Base-by-base conservation (phyloP, 2,797 vertebrate genomes). In the Siniperca obscura region DNA sequence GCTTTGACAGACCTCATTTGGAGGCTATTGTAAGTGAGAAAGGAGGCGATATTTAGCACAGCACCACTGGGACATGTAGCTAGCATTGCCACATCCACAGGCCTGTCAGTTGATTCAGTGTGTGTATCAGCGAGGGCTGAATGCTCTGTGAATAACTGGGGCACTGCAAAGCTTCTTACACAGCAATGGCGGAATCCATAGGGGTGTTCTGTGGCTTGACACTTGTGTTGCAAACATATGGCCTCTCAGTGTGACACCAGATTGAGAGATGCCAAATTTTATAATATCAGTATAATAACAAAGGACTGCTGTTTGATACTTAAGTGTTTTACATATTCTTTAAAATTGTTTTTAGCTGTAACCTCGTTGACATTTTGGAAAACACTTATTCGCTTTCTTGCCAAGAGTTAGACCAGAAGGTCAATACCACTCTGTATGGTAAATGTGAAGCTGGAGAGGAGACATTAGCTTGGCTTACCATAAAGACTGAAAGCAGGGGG, bases 1-100 rank as follows among this genome's bases (percentile, higher is more conserved):
- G 82, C 86, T 89, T 71, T 73, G 85, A 87, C 69, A 70, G 90
- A 56, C 75, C 85, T 71, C 68, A 62, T 90, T 91, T 89, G 83
- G 85, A 66, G 71, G 74, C 80, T 61, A 64, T 72, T 82, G 88
- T 85, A 70, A 86, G 81, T 69, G 85, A 89, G 70, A 72, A 67
- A 42, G n/a, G 30, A 30, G 71, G 48, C 0, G 48, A 85, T 86
- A 93, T 94, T 93, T 87, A 93, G 93, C 90, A 91, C 92, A 94
- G 90, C 1, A 76, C 93, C 91, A 25, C 81, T 83, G 92, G 94
- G 92, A 94, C 84, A 22, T 64, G 84, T 67, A 17, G 79, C 76
- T 61, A 72, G 81, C 90, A 40, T 82, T 89, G 83, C 73, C 81
- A 59, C 84, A 78, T 87, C 73, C 69, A 81, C 74, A n/a, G 76